These are phyloP conservation scores for Meteorus colon DNA, from an alignment of 2,888 invertebrate species.

Conservation along the genomic window DNA sequence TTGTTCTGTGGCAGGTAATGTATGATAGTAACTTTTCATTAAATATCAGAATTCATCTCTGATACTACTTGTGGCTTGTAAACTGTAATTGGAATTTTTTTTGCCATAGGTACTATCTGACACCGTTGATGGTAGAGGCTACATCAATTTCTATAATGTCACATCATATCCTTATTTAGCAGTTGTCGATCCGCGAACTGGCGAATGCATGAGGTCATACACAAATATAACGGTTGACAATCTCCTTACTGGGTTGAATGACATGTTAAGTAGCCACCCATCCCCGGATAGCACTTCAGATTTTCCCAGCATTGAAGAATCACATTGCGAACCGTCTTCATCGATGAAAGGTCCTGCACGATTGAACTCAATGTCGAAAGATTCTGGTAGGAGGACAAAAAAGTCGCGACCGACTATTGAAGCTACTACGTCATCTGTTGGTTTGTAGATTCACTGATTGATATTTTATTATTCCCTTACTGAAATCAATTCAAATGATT, in stretches of 20 bases:
- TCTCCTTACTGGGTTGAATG: constrained; percentile 67
- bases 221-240: constrained; percentile 68
- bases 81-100: constrained; percentile 57
- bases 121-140: constrained; percentile 78
- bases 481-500: not conserved
- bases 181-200: constrained; percentile 81
- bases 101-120: constrained; percentile 65
- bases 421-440: constrained; percentile 21
- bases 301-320: constrained; percentile 39
- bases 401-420: constrained; percentile 44
- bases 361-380: constrained; percentile 45
- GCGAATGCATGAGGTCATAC: constrained; percentile 74
- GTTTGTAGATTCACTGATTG: constrained; percentile 11
- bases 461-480: not conserved
- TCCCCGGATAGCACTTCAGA: constrained; percentile 64
- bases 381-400: constrained; percentile 46
- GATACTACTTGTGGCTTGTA: constrained; percentile 7
- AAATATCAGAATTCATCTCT: constrained; percentile 7
- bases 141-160: constrained; percentile 80
- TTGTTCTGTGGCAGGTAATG: constrained; percentile 81
- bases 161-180: constrained; percentile 79
- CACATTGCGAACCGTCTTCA: constrained; percentile 48
- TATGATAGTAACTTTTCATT: not conserved
- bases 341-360: constrained; percentile 49
- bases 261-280: constrained; percentile 68